These are phyloP conservation scores for Pelecanoides urinatrix DNA, from an alignment of 2,113 vertebrate species.

Conservation along the genomic window DNA sequence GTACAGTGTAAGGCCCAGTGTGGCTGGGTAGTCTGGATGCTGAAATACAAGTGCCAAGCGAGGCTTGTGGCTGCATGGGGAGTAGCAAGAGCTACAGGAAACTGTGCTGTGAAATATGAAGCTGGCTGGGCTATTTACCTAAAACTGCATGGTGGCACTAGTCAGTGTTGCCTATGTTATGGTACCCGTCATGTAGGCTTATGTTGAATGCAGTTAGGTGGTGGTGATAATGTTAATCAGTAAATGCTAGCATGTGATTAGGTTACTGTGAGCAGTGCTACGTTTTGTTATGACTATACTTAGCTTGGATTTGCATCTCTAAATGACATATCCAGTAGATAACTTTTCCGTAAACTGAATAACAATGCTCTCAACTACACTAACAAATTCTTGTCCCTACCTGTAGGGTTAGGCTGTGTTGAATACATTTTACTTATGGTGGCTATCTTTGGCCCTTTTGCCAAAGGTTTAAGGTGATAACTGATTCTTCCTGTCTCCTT, in stretches of 20 bases:
- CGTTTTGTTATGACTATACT: neutral
- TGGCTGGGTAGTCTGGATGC: neutral
- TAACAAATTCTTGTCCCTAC: neutral
- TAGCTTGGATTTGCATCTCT: neutral
- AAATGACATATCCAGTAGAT: neutral
- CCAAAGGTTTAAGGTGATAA: neutral
- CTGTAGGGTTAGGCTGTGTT: neutral
- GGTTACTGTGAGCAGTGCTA: neutral
- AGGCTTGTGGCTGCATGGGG: too few relatives aligned
- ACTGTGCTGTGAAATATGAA: neutral
- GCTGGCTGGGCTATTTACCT: neutral
- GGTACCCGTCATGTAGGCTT: rapidly evolving
- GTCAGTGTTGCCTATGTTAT: too few relatives aligned
- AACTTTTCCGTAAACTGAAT: neutral
- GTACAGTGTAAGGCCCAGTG: neutral
- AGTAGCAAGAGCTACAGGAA: neutral
- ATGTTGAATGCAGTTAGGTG: too few relatives aligned
- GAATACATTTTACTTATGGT: neutral
- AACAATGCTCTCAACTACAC: neutral
- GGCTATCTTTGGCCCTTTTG: neutral
- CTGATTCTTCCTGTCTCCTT: neutral
- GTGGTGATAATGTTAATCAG: neutral
- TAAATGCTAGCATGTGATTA: neutral
- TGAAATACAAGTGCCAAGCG: rapidly evolving
- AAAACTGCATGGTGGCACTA: too few relatives aligned